These are phyloP conservation scores for Cordilura impudica DNA, from an alignment of 2,888 invertebrate species.

Conservation along the genomic window DNA sequence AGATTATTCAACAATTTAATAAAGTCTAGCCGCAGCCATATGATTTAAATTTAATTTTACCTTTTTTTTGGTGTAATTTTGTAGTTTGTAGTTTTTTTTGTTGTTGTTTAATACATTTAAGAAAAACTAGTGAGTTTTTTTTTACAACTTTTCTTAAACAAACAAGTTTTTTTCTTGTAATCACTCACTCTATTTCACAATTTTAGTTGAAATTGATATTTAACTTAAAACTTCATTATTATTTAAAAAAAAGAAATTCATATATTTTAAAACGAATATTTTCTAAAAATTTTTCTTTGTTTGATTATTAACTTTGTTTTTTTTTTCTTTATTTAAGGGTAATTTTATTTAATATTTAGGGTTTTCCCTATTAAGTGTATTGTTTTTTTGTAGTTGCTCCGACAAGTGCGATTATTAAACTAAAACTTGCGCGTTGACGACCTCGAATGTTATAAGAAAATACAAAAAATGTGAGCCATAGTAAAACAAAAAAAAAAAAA, in stretches of 20 bases:
- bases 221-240: neutral
- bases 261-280: neutral
- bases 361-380: slow-evolving; percentile 42
- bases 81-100: slow-evolving; percentile 4
- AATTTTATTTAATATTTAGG: slow-evolving; percentile 38
- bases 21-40: no score
- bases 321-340: slow-evolving; percentile 13
- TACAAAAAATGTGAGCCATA: slow-evolving; percentile 1
- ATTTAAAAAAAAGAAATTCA: slow-evolving; percentile 1
- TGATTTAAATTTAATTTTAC: neutral
- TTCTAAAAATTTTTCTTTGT: neutral
- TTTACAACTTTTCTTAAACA: slow-evolving; percentile 10
- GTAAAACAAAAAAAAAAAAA: slow-evolving; percentile 2
- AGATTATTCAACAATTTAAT: neutral
- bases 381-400: slow-evolving; percentile 65
- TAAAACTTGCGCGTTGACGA: slow-evolving; percentile 67
- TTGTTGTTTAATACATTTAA: slow-evolving; percentile 12
- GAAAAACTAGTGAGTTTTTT: slow-evolving; percentile 65
- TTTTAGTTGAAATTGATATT: slow-evolving; percentile 11
- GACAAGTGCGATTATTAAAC: slow-evolving; percentile 73
- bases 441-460: slow-evolving; percentile 67
- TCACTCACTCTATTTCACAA: slow-evolving; percentile 69
- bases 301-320: slow-evolving; percentile 31
- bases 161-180: slow-evolving; percentile 47
- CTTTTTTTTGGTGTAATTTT: neutral